Conservation (phyloP, 2,888 invertebrate species). For the Diplazon laetatorius region DNA sequence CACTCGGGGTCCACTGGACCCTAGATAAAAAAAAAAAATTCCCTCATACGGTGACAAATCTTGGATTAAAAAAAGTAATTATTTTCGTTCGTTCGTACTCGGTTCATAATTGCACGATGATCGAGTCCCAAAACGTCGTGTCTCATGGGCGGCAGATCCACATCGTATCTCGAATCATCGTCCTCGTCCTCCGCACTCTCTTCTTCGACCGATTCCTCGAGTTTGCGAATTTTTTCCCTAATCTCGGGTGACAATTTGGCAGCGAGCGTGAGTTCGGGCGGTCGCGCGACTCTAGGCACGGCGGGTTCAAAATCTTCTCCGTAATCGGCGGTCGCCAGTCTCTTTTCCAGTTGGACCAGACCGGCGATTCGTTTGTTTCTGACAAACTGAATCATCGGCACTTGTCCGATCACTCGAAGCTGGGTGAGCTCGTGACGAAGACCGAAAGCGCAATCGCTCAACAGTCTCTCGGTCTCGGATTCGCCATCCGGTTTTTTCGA, state of each 20-base stretch:
- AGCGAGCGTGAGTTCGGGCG: slow-evolving; percentile 74
- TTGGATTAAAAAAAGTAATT: too few species aligned
- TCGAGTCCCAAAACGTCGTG: slow-evolving; percentile 89
- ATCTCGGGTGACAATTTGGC: slow-evolving; percentile 62
- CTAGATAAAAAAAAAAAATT: too few species aligned
- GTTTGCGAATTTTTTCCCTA: slow-evolving; percentile 53
- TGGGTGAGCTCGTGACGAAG: slow-evolving; percentile 90
- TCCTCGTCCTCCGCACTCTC: slow-evolving; percentile 59
- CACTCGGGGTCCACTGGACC: too few species aligned
- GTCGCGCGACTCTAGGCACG: slow-evolving; percentile 71
- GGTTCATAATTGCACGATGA: slow-evolving; percentile 86
- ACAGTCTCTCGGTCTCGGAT: slow-evolving; percentile 83
- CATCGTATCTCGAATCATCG: slow-evolving; percentile 75
- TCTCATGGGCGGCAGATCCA: slow-evolving; percentile 87
- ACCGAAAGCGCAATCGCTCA: slow-evolving; percentile 85
- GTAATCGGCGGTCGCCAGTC: slow-evolving; percentile 86
- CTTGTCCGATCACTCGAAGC: slow-evolving; percentile 88
- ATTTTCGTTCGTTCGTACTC: slow-evolving; percentile 74
- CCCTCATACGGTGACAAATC: too few species aligned
- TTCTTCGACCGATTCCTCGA: slow-evolving; percentile 43
- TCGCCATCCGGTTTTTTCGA: slow-evolving; percentile 85
- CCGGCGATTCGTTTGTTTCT: slow-evolving; percentile 86
- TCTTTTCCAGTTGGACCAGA: slow-evolving; percentile 85
- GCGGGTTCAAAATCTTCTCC: slow-evolving; percentile 86
- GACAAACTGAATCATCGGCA: slow-evolving; percentile 89